Evolutionary conservation across 1,140 invertebrate species (phyloP).

Genomic region (Mesaphorura yosii): DNA sequence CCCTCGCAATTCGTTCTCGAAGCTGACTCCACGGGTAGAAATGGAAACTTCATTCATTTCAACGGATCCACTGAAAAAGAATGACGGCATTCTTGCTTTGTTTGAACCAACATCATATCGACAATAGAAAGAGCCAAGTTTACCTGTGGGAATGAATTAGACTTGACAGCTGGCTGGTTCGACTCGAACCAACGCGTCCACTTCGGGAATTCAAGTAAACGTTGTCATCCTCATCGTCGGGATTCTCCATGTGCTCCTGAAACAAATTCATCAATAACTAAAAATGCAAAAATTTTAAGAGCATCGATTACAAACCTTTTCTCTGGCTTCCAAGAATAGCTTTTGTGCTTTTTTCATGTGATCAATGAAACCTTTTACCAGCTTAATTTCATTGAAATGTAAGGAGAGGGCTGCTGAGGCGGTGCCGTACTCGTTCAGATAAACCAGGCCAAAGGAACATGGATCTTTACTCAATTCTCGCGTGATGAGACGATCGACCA

Average conservation of each 20-base stretch:
- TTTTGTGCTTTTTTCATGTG: conserved; percentile 53
- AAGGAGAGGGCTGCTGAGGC: conserved; percentile 63
- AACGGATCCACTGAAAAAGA: conserved; percentile 51
- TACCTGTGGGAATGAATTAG: conserved; percentile 39
- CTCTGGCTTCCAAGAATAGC: conserved; percentile 46
- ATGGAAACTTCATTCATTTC: conserved; percentile 53
- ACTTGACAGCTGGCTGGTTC: conserved; percentile 35
- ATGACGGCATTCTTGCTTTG: neutral
- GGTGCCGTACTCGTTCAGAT: conserved; percentile 71
- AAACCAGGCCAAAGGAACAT: conserved; percentile 55
- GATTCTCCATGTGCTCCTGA: conserved; percentile 3
- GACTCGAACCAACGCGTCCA: conserved; percentile 34
- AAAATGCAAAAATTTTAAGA: too few species aligned
- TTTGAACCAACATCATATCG: too few species aligned
- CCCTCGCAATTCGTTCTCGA: conserved; percentile 44
- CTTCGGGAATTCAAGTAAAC: conserved; percentile 32
- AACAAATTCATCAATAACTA: too few species aligned
- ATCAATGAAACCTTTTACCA: conserved; percentile 52
- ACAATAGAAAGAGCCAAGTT: neutral
- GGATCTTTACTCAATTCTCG: conserved; percentile 54
- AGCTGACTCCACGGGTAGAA: conserved; percentile 44
- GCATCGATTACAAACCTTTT: conserved; percentile 27
- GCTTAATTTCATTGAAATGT: conserved; percentile 45
- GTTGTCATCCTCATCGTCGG: conserved; percentile 28
- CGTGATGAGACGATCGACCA: conserved; percentile 47